A percentile compares a stretch with the other conserved stretches of the same genome.
Conservation (phyloP, 1,140 invertebrate genomes). For the Drosophila prosaltans region DNA sequence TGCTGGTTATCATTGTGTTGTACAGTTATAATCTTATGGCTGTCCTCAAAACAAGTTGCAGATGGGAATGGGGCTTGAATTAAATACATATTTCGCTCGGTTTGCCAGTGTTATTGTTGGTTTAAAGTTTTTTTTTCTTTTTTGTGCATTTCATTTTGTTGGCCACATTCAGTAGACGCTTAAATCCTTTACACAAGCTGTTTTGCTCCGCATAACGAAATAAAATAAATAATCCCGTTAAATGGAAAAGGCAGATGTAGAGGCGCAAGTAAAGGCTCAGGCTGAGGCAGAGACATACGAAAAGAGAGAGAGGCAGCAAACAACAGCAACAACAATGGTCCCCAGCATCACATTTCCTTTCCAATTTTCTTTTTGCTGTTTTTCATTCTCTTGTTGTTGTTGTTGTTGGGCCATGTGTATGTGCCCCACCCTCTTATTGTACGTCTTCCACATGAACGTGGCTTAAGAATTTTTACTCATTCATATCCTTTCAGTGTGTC, state of each 20-base stretch:
- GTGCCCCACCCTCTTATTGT: constrained; percentile 23
- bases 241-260: constrained; percentile 58
- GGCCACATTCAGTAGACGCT: constrained; percentile 60
- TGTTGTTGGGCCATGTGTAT: neutral
- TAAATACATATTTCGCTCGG: constrained; percentile 47
- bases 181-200: constrained; percentile 78
- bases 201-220: constrained; percentile 77
- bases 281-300: neutral
- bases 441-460: constrained; percentile 60
- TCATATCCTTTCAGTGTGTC: constrained; percentile 52
- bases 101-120: constrained; percentile 42
- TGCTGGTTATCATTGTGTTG: constrained; percentile 23
- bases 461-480: constrained; percentile 69
- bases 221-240: constrained; percentile 79
- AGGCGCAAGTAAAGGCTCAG: constrained; percentile 17
- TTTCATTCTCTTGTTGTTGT: constrained; percentile 23
- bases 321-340: constrained; percentile 31
- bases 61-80: constrained; percentile 32
- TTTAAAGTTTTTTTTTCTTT: constrained; percentile 46
- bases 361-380: constrained; percentile 59
- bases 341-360: constrained; percentile 65
- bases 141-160: constrained; percentile 64
- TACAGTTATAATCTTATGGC: constrained; percentile 55
- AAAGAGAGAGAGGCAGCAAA: neutral
- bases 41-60: constrained; percentile 54